Evolutionary conservation across 2,888 invertebrate species (phyloP), one percentile per base, ranked within the genome.

Genomic region (Andrena trimmerana): DNA sequence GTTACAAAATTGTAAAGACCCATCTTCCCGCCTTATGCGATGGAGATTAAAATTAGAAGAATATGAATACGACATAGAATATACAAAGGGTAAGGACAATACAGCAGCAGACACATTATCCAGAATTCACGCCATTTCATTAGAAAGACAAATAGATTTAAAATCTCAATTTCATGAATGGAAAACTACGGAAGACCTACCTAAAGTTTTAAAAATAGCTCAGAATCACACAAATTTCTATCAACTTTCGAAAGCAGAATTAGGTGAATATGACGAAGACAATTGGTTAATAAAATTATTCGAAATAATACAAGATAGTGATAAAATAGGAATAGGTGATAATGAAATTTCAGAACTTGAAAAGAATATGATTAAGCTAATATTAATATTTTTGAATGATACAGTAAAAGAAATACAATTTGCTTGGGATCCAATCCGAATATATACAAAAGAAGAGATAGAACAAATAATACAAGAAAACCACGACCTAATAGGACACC

Each of bases 41-140:
- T 70, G 70, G 70, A 70, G 60, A 70, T 29, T 48, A 29, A 29
- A 6, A n/a, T 7, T 62, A 50, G 62, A 71, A 31, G 62, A 71
- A 16, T 71, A 71, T n/a, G 62, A 71, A 13, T 71, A 71, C 13
- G 50, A 48, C 13, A 62, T 62, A n/a, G 24, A 52, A 2, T 71
- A 71, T 7, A 50, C 3, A 13, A 62, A 62, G 13, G 50, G 60
- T 16, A 62, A 71, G 16, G 71, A 71, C 2, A 62, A 50, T 24
- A n/a, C 16, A 29, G 62, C 62, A 3, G 71, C 62, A 1, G 50
- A 71, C 7, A 31, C 50, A 5, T 10, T 62, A 7, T 62, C 62
- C 3, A 20, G 71, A 20, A 29, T 59, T 16, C 50, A 59, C 2
- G 31, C 62, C 3, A 54, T 7, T 69, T 4, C 52, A 2, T 52